These are phyloP conservation scores for Aphelocoma californica DNA, from an alignment of 2,797 vertebrate species.

Conservation along the genomic window DNA sequence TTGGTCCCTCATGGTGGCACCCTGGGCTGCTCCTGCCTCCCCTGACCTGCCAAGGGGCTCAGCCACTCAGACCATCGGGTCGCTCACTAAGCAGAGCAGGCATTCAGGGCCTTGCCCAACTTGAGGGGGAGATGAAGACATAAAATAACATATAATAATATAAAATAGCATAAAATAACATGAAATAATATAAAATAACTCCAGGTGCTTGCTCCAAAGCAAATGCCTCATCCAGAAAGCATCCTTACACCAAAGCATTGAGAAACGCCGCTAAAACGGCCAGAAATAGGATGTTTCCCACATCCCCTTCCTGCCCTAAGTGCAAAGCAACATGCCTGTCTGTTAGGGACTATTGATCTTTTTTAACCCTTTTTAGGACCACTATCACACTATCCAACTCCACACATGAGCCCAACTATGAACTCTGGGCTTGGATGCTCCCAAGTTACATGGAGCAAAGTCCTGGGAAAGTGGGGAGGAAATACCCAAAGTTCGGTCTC, in stretches of 20 bases:
- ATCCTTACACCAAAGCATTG: not conserved
- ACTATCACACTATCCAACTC: not conserved
- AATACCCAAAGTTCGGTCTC: not conserved
- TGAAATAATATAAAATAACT: not conserved
- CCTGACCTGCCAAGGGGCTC: not conserved
- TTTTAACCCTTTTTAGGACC: not conserved
- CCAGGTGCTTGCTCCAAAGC: not conserved
- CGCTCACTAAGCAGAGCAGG: rapidly evolving
- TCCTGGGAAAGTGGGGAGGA: not conserved
- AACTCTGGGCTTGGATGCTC: not conserved
- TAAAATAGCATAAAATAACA: not conserved
- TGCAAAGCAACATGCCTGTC: not conserved
- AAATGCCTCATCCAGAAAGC: not conserved
- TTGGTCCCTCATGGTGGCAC: slow-evolving; percentile 56
- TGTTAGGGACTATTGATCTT: not conserved
- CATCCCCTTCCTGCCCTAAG: not conserved
- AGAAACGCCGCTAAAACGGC: not conserved
- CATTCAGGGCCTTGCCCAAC: not conserved
- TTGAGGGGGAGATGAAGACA: not conserved
- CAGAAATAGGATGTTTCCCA: not conserved
- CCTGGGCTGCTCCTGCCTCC: not conserved
- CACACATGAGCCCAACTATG: rapidly evolving
- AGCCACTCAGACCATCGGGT: rapidly evolving
- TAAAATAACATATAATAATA: not conserved
- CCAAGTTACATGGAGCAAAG: rapidly evolving